Percentiles rank a stretch among this genome's conserved stretches.
Conservation (phyloP, 2,797 vertebrate species). For the Cyclopterus lumpus region DNA sequence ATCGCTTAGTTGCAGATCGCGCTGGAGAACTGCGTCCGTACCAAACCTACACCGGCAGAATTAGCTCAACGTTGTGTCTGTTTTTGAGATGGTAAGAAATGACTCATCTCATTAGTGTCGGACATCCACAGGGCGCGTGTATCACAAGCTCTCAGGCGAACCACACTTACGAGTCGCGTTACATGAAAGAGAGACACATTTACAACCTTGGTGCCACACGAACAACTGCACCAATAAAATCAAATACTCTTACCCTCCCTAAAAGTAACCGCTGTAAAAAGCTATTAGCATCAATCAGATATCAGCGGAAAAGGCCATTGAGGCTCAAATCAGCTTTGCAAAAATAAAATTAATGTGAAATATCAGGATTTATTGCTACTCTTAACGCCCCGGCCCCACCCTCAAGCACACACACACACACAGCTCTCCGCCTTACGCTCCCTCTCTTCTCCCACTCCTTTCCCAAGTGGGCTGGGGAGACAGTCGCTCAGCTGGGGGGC, state of each 20-base stretch:
- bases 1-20: conserved; percentile 22
- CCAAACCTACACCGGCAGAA: neutral
- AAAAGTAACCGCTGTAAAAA: conserved; percentile 54
- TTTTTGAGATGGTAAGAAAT: conserved; percentile 14
- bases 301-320: conserved; percentile 58
- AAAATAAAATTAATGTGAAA: conserved; percentile 71
- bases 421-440: conserved; percentile 10
- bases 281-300: conserved; percentile 76
- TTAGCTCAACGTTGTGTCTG: neutral
- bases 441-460: neutral
- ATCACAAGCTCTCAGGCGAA: conserved; percentile 55
- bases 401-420: neutral
- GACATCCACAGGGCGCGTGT: conserved; percentile 26
- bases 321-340: conserved; percentile 64
- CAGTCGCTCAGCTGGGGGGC: conserved; percentile 77
- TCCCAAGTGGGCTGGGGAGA: conserved; percentile 59
- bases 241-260: conserved; percentile 30
- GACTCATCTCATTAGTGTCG: conserved; percentile 36
- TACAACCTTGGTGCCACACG: conserved; percentile 57
- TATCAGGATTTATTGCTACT: conserved; percentile 64
- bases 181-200: conserved; percentile 60
- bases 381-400: conserved; percentile 1
- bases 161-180: conserved; percentile 63
- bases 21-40: neutral
- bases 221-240: conserved; percentile 58